Percentiles rank a stretch among this genome's conserved stretches.
These are phyloP conservation scores for Dinomys branickii DNA, from an alignment of 2,113 vertebrate species.

Conservation along the genomic window DNA sequence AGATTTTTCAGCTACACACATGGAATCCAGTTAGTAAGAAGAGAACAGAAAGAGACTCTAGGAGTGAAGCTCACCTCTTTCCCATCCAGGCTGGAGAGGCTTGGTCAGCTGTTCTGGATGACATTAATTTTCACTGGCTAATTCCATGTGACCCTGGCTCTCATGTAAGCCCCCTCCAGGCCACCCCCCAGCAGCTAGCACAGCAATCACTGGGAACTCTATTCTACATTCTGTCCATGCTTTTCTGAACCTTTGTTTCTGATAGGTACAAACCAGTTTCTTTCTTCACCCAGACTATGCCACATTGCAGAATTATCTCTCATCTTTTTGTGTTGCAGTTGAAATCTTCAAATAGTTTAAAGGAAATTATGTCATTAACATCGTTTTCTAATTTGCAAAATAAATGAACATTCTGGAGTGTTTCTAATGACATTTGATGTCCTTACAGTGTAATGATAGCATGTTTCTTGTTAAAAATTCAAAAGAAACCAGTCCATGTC, in stretches of 20 bases:
- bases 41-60: background rate
- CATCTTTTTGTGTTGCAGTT: background rate
- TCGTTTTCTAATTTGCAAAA: background rate
- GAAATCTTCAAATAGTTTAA: slow-evolving; percentile 9
- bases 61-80: background rate
- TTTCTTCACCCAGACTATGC: background rate
- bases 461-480: slow-evolving; percentile 27
- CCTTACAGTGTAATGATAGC: background rate
- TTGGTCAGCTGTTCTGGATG: background rate
- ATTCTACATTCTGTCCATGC: background rate
- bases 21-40: background rate
- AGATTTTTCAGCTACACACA: background rate
- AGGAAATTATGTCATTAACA: slow-evolving; percentile 37
- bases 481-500: slow-evolving; percentile 1
- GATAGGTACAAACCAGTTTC: background rate
- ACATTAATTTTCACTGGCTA: background rate
- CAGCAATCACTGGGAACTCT: background rate
- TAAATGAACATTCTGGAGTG: background rate
- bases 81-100: background rate
- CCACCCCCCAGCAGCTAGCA: background rate
- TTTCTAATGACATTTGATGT: slow-evolving; percentile 34
- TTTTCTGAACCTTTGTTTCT: background rate
- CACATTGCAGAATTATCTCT: background rate
- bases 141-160: background rate
- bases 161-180: background rate